A percentile compares a stretch with the other conserved stretches of the same genome.
These are phyloP conservation scores for Pantherophis alleghaniensis DNA, from an alignment of 2,797 vertebrate genomes.

Conservation along the genomic window DNA sequence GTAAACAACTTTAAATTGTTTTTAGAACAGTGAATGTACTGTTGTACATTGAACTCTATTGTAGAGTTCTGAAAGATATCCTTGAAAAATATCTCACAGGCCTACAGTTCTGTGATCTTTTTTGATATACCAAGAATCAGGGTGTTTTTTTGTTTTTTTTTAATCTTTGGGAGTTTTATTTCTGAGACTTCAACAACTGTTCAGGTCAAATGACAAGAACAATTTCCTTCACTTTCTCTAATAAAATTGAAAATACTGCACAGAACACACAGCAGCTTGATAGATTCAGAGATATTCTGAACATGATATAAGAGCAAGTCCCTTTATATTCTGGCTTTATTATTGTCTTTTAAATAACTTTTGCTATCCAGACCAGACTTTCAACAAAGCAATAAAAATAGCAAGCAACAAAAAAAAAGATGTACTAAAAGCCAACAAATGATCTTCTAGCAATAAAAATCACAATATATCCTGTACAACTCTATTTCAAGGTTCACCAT, in stretches of 20 bases:
- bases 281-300: conserved; percentile 46
- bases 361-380: conserved; percentile 47
- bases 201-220: conserved; percentile 44
- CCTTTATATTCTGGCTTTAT: conserved; percentile 30
- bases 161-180: conserved; percentile 41
- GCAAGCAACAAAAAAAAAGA: conserved; percentile 33
- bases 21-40: background rate
- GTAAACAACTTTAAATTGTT: background rate
- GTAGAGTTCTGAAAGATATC: background rate
- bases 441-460: conserved; percentile 43
- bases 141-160: background rate
- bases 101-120: background rate
- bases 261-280: conserved; percentile 20
- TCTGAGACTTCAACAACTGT: conserved; percentile 48
- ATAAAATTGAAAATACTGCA: conserved; percentile 34
- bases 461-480: conserved; percentile 44
- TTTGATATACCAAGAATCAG: conserved; percentile 18
- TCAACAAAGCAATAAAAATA: conserved; percentile 23
- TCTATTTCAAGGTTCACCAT: conserved; percentile 52
- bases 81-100: conserved; percentile 8
- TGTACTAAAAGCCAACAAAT: conserved; percentile 60
- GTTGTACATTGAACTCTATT: background rate
- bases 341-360: conserved; percentile 46
- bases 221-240: conserved; percentile 40
- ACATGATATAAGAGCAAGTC: conserved; percentile 28